Evolutionary conservation across 2,888 invertebrate genomes (phyloP).

Genomic region (Melieria omissa): DNA sequence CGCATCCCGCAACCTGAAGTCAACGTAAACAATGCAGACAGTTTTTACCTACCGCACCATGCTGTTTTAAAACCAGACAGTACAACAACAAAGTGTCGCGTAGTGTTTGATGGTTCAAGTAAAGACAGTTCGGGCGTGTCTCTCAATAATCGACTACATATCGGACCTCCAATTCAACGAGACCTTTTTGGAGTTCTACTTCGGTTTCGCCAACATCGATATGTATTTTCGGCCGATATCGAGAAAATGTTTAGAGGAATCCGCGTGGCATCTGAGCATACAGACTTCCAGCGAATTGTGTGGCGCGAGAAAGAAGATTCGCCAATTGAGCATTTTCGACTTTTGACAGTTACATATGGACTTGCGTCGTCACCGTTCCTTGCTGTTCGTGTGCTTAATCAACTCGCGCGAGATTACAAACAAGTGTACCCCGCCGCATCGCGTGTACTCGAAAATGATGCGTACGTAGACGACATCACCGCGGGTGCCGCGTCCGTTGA

Average conservation of each 20-base stretch:
- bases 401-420: background rate
- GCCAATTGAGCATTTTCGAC: background rate
- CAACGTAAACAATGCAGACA: conserved; percentile 11
- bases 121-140: conserved; percentile 22
- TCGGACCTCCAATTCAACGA: conserved; percentile 21
- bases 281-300: background rate
- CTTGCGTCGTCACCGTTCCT: conserved; percentile 3
- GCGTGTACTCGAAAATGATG: too few relatives aligned
- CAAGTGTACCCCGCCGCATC: too few relatives aligned
- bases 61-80: conserved; percentile 41
- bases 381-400: background rate
- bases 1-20: conserved; percentile 22
- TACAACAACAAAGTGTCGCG: conserved; percentile 35
- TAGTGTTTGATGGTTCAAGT: conserved; percentile 35
- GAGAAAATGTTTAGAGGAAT: conserved; percentile 31
- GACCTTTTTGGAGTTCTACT: conserved; percentile 21
- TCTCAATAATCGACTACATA: conserved; percentile 26
- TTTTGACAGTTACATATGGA: conserved; percentile 1
- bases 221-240: conserved; percentile 29
- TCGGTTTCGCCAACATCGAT: conserved; percentile 8
- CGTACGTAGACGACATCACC: too few relatives aligned
- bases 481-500: too few relatives aligned
- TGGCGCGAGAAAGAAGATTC: background rate
- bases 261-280: background rate
- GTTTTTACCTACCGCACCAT: conserved; percentile 43